A percentile compares a stretch with the other conserved stretches of the same genome.
Conservation (phyloP, 2,888 invertebrate genomes). For the Drosophila incognita region DNA sequence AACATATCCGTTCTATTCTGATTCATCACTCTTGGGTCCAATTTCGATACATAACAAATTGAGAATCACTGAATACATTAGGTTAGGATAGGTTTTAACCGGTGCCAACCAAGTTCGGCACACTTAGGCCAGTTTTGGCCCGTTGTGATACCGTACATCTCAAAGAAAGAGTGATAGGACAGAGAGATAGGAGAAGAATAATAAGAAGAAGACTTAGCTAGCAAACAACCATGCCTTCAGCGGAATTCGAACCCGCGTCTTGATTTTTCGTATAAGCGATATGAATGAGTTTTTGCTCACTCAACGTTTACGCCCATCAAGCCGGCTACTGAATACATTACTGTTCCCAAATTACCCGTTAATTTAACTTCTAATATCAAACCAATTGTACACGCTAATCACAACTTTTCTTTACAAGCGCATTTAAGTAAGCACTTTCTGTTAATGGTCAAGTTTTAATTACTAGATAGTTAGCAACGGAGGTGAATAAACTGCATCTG, state of each 20-base stretch:
- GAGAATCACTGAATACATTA: not conserved
- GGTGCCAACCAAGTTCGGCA: no score
- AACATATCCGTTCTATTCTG: not conserved
- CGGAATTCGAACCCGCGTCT: no score
- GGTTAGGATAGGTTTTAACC: no score
- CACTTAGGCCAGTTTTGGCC: no score
- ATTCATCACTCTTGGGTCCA: not conserved
- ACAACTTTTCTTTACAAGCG: conserved; percentile 25
- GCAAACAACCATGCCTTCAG: no score
- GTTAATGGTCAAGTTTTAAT: conserved; percentile 71
- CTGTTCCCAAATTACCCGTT: not conserved
- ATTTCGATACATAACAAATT: not conserved
- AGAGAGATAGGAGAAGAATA: no score
- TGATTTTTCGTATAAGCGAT: no score
- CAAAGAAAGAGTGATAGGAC: no score
- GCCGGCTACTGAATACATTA: not conserved
- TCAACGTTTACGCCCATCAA: no score
- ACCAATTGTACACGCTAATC: conserved; percentile 35
- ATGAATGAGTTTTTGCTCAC: no score
- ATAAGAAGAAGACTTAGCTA: no score
- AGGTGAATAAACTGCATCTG: conserved; percentile 59
- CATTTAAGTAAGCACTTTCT: conserved; percentile 32
- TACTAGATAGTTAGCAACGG: conserved; percentile 62
- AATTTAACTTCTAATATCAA: not conserved
- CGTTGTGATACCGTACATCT: no score